Base-by-base conservation (phyloP, 2,113 vertebrate species). In the Ciconia boyciana region DNA sequence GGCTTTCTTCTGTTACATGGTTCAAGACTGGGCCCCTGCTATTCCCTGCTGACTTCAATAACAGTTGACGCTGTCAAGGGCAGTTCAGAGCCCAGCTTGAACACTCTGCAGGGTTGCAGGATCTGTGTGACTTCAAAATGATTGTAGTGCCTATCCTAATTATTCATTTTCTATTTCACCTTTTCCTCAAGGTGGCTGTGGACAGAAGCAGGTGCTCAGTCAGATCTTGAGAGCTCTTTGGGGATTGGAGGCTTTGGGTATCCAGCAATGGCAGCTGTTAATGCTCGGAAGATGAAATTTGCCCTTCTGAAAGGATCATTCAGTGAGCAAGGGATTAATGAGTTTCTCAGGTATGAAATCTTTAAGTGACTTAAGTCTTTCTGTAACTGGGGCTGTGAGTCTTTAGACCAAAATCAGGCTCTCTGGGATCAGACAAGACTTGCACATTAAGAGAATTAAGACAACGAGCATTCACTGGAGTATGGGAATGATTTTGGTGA, bases 201-300 rank as follows among this genome's bases (percentile, higher is more conserved):
- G 99, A 98, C 98, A 16, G 99, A 99, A 97, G 99, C 99, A 9
- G 99, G 99, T 20, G 98, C 99, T 86, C 99, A 99, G 96, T 96
- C 98, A 92, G 99, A 99, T 4, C 98, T 99, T n/a, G 99, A 99
- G 97, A 95, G 94, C 0, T 97, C 99, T 2, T 82, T 99, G 89
- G 99, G 99, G 16, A 99, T 99, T 4, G 99, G 99, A n/a, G 99
- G 99, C 14, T 99, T 99, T 32, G 99, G 99, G 4, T 99, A 99
- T 93, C 99, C 99, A 2, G 99, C 99, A 83, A 99, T 99, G 99
- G 99, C 99, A 5, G 99, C 99, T 86, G 97, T 99, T 81, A 99
- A 99, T 66, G 97, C 98, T 7, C 98, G 99, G 89, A 99, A 99
- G 97, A 99, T 99, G 99, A 99, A 99, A 52, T 99, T 99, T 75